Evolutionary conservation across 2,888 invertebrate species (phyloP), one percentile per base, ranked within the genome.

Genomic region (Pristionchus entomophagus): DNA sequence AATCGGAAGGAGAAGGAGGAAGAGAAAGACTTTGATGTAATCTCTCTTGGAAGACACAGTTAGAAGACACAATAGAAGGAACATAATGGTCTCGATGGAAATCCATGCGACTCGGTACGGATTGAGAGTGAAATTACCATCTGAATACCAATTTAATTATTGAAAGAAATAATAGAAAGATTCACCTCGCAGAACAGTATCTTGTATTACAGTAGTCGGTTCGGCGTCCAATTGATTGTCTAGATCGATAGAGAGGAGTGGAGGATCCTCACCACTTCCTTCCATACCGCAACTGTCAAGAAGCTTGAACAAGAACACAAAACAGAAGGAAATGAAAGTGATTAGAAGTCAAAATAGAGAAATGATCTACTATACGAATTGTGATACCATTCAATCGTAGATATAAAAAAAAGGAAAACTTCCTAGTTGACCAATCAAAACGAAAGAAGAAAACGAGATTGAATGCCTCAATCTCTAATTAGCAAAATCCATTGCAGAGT

Each of bases 71-170:
- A 73, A n/a, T 17, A 84, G 69, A 69, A 84, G 29, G n/a, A 73
- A 73, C 14, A 73, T 14, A 49, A 84, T 35, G 14, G 53, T 53
- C 49, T 84, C 41, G 12, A 73, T 26, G 10, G 49, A 1, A 14
- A 84, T n/a, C 32, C 32, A 84, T 22, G 22, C 84, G n/a, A 84
- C 53, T 49, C 84, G 73, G 29, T 73, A 73, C 19, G 84, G 84
- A 51, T 84, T 84, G 35, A 84, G 26, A 6, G 51, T 14, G 73
- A 84, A 84, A 17, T 26, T 26, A 10, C 62, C 59, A 49, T 83
- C 83, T 83, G 26, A 22, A n/a, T 49, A 49, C 19, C 17, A 5
- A 69, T 19, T 29, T 69, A 35, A 69, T 22, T 35, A 29, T 17
- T 69, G 35, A 69, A 69, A 32, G 19, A 19, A 19, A 69, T 78